Percentiles rank a stretch among this genome's conserved stretches.
Conservation (phyloP, 2,113 vertebrate genomes). For the Callithrix jacchus region DNA sequence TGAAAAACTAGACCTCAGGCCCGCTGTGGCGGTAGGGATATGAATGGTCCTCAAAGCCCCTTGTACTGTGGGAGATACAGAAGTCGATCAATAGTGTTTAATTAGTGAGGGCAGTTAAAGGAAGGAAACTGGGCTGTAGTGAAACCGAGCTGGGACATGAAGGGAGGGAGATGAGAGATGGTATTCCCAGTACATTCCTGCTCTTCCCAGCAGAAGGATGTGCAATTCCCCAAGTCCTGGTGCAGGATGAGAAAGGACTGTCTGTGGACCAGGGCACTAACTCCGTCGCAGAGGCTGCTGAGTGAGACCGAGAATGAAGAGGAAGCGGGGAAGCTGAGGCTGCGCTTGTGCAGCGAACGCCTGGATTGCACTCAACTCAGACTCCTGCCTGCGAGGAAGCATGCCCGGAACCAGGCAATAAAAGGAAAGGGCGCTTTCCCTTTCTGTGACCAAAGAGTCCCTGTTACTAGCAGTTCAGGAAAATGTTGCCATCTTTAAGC, state of each 20-base stretch:
- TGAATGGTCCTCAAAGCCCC: not conserved
- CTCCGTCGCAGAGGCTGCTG: fast-evolving
- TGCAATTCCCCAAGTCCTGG: not conserved
- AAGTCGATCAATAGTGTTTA: not conserved
- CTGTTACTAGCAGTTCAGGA: not conserved
- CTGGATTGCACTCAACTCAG: not conserved
- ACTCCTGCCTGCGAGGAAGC: not conserved
- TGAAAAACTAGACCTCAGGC: not conserved
- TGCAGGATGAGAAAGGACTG: not conserved
- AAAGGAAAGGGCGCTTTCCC: not conserved
- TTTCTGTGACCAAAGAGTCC: not conserved
- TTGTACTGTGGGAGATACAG: not conserved
- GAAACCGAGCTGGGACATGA: not conserved
- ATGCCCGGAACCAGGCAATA: not conserved
- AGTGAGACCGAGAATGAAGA: not conserved
- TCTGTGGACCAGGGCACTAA: fast-evolving
- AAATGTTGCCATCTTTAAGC: fast-evolving
- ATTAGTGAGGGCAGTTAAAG: not conserved
- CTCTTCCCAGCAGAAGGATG: not conserved
- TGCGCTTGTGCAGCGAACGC: too few species aligned
- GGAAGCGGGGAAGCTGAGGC: not conserved
- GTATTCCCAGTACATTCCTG: not conserved
- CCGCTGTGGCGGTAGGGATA: not conserved
- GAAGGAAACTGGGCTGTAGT: not conserved
- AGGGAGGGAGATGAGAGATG: not conserved